Base-by-base conservation (phyloP, 2,113 vertebrate genomes). In the Fregata magnificens region DNA sequence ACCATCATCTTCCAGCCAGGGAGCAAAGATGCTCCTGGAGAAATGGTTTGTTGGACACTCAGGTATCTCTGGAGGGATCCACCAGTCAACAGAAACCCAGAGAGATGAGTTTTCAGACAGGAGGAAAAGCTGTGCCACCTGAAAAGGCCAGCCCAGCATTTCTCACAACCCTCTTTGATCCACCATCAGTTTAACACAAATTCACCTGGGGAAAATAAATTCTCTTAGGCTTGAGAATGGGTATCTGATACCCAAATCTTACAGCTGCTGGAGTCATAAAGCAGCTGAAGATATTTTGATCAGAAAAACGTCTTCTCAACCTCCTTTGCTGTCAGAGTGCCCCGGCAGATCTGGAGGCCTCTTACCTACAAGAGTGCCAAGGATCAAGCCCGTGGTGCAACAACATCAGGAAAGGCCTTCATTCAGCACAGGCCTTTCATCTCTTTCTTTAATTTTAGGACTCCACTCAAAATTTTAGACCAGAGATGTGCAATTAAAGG, bases 21-120 rank as follows among this genome's bases (percentile, higher is more conserved):
- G 5, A 82, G 29, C 44, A 88, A 83, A 80, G 66, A 36, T 17
- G 4, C 67, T 50, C 47, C 61, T 82, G 44, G 16, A 90, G 42
- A 88, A 92, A 63, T 4, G 17, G 9, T 62, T 55, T 50, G 15
- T 17, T 74, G 84, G 73, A 36, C 3, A 7, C 26, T 87, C 3
- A 2, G 29, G 8, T 62, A 13, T 31, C 50, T 47, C 18, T 56
- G 67, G 20, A 66, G 20, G 32, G 66, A 76, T 79, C 36, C 2
- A 1, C 6, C 0, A 0, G n/a, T 47, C 49, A n/a, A 72, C 21
- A 76, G 44, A 93, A 93, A 49, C 9, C 2, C 9, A 16, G 28
- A 74, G 16, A 52, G 36, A 44, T 34, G 29, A 82, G 61, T 44
- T 76, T 82, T 93, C 36, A 56, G 44, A 52, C 16, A 32, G 56